Conservation (phyloP, 2,888 invertebrate species). For the Leucozona laternaria region DNA sequence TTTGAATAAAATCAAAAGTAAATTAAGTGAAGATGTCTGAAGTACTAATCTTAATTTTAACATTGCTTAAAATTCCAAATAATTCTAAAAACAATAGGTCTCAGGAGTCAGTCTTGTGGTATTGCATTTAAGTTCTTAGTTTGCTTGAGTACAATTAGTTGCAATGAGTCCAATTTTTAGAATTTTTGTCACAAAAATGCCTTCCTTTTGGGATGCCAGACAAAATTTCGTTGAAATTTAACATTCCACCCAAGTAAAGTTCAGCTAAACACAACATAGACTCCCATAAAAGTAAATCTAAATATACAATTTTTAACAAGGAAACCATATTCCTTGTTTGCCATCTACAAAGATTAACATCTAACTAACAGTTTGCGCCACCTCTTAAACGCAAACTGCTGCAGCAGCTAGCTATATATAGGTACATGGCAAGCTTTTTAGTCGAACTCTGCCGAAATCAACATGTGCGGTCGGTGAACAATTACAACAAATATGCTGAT, state of each 20-base stretch:
- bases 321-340: slow-evolving; percentile 23
- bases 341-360: slow-evolving; percentile 57
- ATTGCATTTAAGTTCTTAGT: background rate
- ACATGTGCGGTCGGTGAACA: slow-evolving; percentile 70
- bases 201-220: too few relatives aligned
- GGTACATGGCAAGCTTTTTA: slow-evolving; percentile 35
- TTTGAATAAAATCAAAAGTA: too few relatives aligned
- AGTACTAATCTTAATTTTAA: too few relatives aligned
- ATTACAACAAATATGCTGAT: slow-evolving; percentile 66
- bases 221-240: too few relatives aligned
- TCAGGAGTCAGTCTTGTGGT: background rate
- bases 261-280: background rate
- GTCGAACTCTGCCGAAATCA: slow-evolving; percentile 59
- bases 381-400: slow-evolving; percentile 47
- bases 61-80: too few relatives aligned
- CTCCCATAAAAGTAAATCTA: background rate
- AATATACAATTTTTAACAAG: slow-evolving; percentile 2
- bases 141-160: too few relatives aligned
- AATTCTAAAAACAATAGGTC: background rate
- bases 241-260: background rate
- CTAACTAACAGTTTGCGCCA: slow-evolving; percentile 68
- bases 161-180: too few relatives aligned
- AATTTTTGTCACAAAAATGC: too few relatives aligned
- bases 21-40: too few relatives aligned
- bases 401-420: background rate